Evolutionary conservation across 2,797 vertebrate genomes (phyloP).

Genomic region (Rhabdophis nuchalis): DNA sequence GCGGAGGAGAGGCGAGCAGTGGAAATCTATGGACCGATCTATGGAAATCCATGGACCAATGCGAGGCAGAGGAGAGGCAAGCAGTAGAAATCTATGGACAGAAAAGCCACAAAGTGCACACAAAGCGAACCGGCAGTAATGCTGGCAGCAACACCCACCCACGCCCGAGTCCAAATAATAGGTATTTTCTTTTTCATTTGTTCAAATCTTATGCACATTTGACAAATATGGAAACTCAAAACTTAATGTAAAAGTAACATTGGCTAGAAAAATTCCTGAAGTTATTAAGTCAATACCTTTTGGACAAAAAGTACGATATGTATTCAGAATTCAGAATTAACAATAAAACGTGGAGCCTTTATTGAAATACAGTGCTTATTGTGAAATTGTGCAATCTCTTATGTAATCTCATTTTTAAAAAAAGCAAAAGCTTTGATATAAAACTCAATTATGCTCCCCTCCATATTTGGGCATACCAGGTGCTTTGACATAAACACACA

Average conservation of each 20-base stretch:
- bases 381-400: not conserved
- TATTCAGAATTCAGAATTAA: not conserved
- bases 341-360: not conserved
- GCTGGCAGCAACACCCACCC: too few species aligned
- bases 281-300: not conserved
- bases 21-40: too few species aligned
- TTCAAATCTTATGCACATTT: not conserved
- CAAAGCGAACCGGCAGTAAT: too few species aligned
- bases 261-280: not conserved
- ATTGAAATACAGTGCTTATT: not conserved
- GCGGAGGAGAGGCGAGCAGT: too few species aligned
- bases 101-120: too few species aligned
- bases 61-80: too few species aligned
- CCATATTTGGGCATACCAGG: too few species aligned
- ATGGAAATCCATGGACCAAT: too few species aligned
- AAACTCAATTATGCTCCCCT: too few species aligned
- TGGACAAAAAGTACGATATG: not conserved
- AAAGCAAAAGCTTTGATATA: not conserved
- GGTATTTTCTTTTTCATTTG: conserved; percentile 9
- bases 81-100: too few species aligned
- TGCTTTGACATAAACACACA: too few species aligned
- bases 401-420: not conserved
- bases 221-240: not conserved
- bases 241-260: not conserved
- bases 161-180: not conserved